Evolutionary conservation across 2,888 invertebrate genomes (phyloP).

Genomic region (Resseliella maxima): DNA sequence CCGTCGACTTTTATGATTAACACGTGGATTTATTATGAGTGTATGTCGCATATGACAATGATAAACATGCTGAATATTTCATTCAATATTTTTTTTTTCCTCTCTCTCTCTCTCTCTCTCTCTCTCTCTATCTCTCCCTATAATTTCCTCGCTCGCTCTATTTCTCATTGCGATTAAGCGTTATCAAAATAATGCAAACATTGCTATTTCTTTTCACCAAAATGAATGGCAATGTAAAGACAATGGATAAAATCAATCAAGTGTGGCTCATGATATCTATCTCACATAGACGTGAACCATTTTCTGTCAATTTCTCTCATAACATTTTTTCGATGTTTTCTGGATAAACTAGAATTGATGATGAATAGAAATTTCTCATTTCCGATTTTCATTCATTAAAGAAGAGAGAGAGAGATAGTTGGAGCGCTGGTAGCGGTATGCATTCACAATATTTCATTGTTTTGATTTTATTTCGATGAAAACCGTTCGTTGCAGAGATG

Average conservation of each 20-base stretch:
- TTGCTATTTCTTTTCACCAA: not conserved
- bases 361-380: not conserved
- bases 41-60: not conserved
- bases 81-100: too few species aligned
- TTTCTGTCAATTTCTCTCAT: not conserved
- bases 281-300: not conserved
- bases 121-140: too few species aligned
- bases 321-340: not conserved
- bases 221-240: not conserved
- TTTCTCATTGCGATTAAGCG: not conserved
- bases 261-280: not conserved
- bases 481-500: not conserved
- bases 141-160: too few species aligned
- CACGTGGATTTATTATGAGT: not conserved
- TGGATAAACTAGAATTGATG: not conserved
- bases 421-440: not conserved
- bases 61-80: constrained; percentile 12
- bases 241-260: constrained; percentile 7
- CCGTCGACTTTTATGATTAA: not conserved
- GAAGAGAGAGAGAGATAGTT: not conserved
- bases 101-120: too few species aligned
- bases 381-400: not conserved
- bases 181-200: not conserved
- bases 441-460: not conserved
- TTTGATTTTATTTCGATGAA: not conserved